Evolutionary conservation across 2,888 invertebrate species (phyloP), one percentile per base, ranked within the genome.

Genomic region (Anagyrus pseudococci): DNA sequence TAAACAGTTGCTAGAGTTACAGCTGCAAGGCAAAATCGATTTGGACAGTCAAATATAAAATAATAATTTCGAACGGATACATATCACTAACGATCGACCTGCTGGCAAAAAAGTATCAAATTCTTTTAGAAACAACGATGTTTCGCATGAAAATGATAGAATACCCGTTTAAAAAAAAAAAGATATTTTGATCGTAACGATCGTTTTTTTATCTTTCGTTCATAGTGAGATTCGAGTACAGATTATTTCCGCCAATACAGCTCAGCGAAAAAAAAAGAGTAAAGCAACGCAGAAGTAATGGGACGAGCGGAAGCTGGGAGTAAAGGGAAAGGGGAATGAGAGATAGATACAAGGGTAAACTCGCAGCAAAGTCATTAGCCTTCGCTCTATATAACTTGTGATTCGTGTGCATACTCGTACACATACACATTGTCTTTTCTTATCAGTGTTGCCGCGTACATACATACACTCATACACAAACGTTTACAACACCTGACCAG

Each of bases 1-100:
- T 55, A 58, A 64, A 67, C 57, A 49, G 59, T 64, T 41, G 47
- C 61, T 64, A 59, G 52, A 23, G 37, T 44, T 60, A 66, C 59
- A 59, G 43, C 47, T 58, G 50, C 41, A 25, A 55, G 20, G n/a
- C 47, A 37, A n/a, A 15, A 37, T 37, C 8, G 15, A 37, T 10
- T 15, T 10, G 2, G 10, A 29, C 13, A 37, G 15, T 37, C 33
- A 37, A 37, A 15, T 37, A 15, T 37, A 37, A 15, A 37, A 37
- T 13, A 4, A 13, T 15, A 2, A 13, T 37, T 13, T 8, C 10
- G 8, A 13, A 37, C 33, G 33, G 33, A 37, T 13, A 37, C 33
- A 37, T 13, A 37, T 37, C 33, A 37, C 33, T 13, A 13, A 37
- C 33, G 15, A 37, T 13, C 33, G 33, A n/a, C n/a, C n/a, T n/a